These are phyloP conservation scores for Hoplodrina ambigua DNA, from an alignment of 2,888 invertebrate genomes.

Conservation along the genomic window DNA sequence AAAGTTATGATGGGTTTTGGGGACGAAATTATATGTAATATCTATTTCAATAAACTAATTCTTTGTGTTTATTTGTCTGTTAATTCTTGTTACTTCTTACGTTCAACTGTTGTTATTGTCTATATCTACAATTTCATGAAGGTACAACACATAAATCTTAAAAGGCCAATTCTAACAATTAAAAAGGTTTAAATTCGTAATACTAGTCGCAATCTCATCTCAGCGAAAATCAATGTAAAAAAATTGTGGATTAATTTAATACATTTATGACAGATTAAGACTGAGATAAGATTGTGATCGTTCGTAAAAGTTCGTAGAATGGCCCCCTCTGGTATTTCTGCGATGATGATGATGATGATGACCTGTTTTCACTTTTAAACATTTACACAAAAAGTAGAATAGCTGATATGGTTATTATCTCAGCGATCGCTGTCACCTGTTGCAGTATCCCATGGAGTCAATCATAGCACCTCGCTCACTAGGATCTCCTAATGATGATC, in stretches of 20 bases:
- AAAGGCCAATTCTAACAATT: no score
- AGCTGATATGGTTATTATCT: constrained; percentile 48
- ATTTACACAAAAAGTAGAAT: constrained; percentile 30
- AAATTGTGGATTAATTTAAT: no score
- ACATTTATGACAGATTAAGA: no score
- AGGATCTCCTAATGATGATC: constrained; percentile 77
- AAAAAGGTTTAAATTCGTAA: no score
- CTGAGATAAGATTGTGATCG: no score
- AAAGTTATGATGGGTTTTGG: background rate
- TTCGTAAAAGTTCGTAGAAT: no score
- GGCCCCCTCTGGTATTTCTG: background rate
- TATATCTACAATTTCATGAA: background rate
- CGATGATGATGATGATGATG: constrained; percentile 3
- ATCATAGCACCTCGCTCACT: constrained; percentile 80
- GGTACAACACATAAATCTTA: background rate
- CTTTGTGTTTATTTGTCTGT: no score
- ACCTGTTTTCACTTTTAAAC: constrained; percentile 24
- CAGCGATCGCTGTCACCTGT: constrained; percentile 78
- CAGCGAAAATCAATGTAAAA: no score
- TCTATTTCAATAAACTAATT: no score
- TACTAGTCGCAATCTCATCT: no score
- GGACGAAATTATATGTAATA: no score
- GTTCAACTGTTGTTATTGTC: background rate
- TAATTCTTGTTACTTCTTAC: no score
- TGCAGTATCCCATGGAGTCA: constrained; percentile 79